These are phyloP conservation scores for Bemisia tabaci DNA, from an alignment of 1,140 invertebrate genomes.

Conservation along the genomic window DNA sequence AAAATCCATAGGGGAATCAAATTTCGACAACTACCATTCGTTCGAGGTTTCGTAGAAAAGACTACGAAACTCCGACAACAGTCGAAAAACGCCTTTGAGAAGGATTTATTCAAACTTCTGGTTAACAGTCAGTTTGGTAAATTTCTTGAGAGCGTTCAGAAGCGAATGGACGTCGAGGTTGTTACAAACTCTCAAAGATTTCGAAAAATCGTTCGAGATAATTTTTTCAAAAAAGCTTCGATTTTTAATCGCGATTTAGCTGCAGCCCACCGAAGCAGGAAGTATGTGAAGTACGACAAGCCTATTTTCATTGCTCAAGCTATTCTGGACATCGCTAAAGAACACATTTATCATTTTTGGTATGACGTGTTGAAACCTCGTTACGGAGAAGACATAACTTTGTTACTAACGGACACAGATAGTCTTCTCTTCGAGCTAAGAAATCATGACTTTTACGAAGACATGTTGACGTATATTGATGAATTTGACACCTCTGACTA, in stretches of 20 bases:
- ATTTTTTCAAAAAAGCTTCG: neutral
- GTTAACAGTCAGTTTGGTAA: conserved; percentile 35
- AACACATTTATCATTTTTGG: conserved; percentile 18
- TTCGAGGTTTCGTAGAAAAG: conserved; percentile 32
- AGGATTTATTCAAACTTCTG: conserved; percentile 34
- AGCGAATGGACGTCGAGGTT: conserved; percentile 27
- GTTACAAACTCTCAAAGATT: conserved; percentile 14
- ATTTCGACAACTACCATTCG: conserved; percentile 37
- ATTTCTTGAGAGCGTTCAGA: conserved; percentile 33
- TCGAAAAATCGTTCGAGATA: conserved; percentile 11
- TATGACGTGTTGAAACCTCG: conserved; percentile 12
- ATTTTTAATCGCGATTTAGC: neutral
- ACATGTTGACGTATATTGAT: conserved; percentile 1
- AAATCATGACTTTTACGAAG: neutral
- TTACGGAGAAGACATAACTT: conserved; percentile 10
- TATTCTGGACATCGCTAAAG: conserved; percentile 17
- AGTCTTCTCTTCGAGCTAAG: neutral
- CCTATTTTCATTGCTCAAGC: conserved; percentile 14
- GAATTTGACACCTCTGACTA: conserved; percentile 11
- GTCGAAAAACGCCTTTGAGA: conserved; percentile 31
- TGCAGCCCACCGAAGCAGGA: neutral
- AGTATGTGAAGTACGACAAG: conserved; percentile 9
- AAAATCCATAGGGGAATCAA: conserved; percentile 36
- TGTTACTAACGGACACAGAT: neutral
- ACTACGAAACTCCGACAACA: conserved; percentile 30